Conservation (phyloP, 2,888 invertebrate genomes). For the Clostera curtula region DNA sequence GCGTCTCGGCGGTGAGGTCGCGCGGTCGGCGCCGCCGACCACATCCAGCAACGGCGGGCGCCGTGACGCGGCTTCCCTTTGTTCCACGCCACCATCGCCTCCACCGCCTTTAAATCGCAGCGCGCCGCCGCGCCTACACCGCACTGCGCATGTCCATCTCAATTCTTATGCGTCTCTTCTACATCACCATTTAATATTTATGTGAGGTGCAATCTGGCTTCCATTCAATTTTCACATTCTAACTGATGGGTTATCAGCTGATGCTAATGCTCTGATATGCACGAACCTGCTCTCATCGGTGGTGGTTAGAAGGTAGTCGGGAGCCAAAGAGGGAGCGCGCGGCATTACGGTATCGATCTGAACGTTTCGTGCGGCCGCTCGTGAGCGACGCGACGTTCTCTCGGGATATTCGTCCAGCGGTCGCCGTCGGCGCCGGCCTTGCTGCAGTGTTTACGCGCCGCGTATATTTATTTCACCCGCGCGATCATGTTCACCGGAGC, state of each 20-base stretch:
- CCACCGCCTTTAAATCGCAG: constrained; percentile 33
- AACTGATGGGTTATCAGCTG: constrained; percentile 31
- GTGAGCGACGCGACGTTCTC: constrained; percentile 61
- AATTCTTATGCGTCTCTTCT: constrained; percentile 49
- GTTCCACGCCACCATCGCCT: constrained; percentile 46
- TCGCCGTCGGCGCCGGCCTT: constrained; percentile 71
- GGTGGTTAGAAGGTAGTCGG: constrained; percentile 35
- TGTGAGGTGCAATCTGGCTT: constrained; percentile 45
- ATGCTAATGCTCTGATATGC: constrained; percentile 28
- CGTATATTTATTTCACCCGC: constrained; percentile 52
- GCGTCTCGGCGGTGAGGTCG: constrained; percentile 40
- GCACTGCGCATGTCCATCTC: constrained; percentile 57
- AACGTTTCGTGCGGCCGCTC: constrained; percentile 55
- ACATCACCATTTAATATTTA: constrained; percentile 55
- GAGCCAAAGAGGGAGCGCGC: constrained; percentile 57
- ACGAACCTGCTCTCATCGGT: constrained; percentile 23
- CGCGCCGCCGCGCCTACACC: constrained; percentile 57
- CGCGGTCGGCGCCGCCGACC: constrained; percentile 31
- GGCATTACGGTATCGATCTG: constrained; percentile 64
- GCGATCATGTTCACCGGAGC: constrained; percentile 58
- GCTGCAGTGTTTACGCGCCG: constrained; percentile 62
- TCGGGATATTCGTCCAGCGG: constrained; percentile 65
- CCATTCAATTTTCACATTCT: constrained; percentile 37
- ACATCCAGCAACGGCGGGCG: constrained; percentile 35
- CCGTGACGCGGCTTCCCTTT: constrained; percentile 46